Evolutionary conservation across 2,113 vertebrate species (phyloP).

Genomic region (Nesoenas mayeri): DNA sequence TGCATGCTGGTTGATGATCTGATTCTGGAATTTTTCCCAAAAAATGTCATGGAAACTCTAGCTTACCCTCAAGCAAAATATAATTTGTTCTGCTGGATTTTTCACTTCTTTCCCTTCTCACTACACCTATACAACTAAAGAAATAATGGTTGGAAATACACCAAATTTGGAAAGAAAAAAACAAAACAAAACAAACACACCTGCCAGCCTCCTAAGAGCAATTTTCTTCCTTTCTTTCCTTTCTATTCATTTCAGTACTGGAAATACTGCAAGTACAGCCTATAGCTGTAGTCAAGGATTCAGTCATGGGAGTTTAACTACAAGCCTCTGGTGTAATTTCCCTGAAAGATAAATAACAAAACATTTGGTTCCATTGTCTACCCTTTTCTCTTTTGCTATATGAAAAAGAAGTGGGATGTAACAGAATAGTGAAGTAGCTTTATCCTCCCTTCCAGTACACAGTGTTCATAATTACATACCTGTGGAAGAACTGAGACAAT

Average conservation of each 20-base stretch:
- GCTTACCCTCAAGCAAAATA: background rate
- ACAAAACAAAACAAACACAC: background rate
- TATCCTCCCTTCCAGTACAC: background rate
- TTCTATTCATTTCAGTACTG: background rate
- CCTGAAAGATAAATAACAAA: background rate
- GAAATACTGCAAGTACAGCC: background rate
- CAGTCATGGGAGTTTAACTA: background rate
- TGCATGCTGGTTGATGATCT: background rate
- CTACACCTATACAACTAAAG: background rate
- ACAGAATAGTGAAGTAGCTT: background rate
- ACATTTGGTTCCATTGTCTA: background rate
- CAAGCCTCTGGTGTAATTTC: background rate
- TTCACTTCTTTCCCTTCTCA: background rate
- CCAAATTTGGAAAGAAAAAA: background rate
- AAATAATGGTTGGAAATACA: background rate
- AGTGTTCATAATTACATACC: background rate
- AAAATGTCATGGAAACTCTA: background rate
- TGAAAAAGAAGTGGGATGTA: background rate
- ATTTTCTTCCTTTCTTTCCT: background rate
- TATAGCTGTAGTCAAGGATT: background rate
- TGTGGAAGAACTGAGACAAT: background rate
- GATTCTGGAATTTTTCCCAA: background rate
- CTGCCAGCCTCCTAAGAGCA: background rate
- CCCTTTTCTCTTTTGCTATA: background rate
- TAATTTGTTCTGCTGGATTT: background rate